Base-by-base conservation (phyloP, 2,888 invertebrate genomes). In the Ophion ventricosus region DNA sequence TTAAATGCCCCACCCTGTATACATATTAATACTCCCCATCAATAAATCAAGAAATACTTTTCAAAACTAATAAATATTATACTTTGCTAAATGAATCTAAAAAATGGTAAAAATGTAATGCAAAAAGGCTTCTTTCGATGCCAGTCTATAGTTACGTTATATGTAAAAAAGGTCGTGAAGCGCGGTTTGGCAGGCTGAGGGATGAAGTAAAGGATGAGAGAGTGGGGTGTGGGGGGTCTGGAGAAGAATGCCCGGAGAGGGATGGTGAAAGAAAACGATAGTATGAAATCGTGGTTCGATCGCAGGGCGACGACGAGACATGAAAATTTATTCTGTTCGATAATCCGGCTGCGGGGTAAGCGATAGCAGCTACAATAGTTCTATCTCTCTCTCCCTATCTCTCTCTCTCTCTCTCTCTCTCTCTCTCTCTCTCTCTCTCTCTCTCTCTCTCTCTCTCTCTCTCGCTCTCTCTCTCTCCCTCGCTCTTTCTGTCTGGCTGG, bases 301-400 rank as follows among this genome's bases (percentile, higher is more conserved):
- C 88, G 49, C 49, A 83, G 75, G 73, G 80, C 82, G 85, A 85
- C 74, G 80, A 57, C 49, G 49, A 83, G 87, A 86, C 88, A 89
- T 88, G 88, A 85, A 87, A 87, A 87, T 87, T 87, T 86, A 87
- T 87, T 87, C 86, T 81, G 82, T 83, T 78, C 84, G 87, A 87
- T 87, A 87, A 87, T 87, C 87, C 84, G 82, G 75, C 84, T 84
- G 78, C 85, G 85, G 87, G 84, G 86, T 87, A 87, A 87, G 87
- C 87, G 86, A 86, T 87, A 84, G 85, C 86, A 86, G 82, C 83
- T 80, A 87, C 87, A 87, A 87, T 87, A 86, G 82, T 80, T 40
- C 29, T 43, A 10, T 63, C 66, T 54, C 25, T 63, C 56, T 20
- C 25, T 26, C 63, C 49, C 54, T 4, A 35, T 23, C 64, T 49